phyloP scores from a whole-genome alignment of 2,888 invertebrate species.

The Coelogynopora nodosa region DNA sequence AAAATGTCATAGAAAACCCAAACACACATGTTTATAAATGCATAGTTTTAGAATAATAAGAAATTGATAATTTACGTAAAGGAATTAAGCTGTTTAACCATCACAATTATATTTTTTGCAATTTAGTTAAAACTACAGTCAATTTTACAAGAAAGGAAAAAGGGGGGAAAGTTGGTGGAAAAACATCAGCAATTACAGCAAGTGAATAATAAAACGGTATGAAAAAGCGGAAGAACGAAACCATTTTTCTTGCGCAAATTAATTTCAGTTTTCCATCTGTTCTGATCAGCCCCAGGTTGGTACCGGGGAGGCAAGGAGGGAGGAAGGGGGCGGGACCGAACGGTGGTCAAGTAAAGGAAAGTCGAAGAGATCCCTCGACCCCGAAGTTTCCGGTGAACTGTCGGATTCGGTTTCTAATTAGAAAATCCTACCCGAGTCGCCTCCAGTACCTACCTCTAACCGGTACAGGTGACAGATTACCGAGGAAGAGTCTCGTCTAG shows the following conservation, averaged over 20 bases:
- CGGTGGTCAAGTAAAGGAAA: not conserved
- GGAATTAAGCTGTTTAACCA: too few relatives aligned
- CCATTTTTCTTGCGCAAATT: not conserved
- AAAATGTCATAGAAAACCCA: too few relatives aligned
- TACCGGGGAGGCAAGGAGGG: not conserved
- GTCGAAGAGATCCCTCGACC: not conserved
- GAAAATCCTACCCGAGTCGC: too few relatives aligned
- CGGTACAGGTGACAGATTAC: not conserved
- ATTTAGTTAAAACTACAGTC: too few relatives aligned
- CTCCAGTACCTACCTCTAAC: not conserved
- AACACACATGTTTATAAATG: too few relatives aligned
- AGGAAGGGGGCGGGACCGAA: not conserved
- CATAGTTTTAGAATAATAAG: too few relatives aligned
- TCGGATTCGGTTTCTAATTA: not conserved
- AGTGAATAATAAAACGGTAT: too few relatives aligned
- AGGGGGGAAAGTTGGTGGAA: not conserved
- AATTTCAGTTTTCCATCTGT: conserved; percentile 8
- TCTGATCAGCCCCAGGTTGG: not conserved
- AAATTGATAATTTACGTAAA: too few relatives aligned
- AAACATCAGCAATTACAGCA: not conserved
- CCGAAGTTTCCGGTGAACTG: not conserved
- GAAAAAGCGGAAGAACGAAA: conserved; percentile 4
- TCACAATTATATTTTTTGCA: too few relatives aligned
- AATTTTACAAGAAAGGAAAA: too few relatives aligned
- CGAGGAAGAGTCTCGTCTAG: too few relatives aligned